phyloP scores from a whole-genome alignment of 2,888 invertebrate species.

The Diachrysia chrysitis region DNA sequence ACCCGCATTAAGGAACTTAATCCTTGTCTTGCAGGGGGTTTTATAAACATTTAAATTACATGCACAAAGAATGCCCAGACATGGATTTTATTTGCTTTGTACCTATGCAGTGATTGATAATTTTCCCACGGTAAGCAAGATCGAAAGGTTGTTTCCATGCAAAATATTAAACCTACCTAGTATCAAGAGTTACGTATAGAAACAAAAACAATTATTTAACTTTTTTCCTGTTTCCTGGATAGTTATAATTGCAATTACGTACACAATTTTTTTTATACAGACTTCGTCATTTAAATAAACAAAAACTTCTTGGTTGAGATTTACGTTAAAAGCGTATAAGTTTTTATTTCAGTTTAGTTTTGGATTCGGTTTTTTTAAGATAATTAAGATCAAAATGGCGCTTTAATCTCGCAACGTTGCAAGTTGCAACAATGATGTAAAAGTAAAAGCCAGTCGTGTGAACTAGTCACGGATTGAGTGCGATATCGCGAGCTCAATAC shows the following conservation, averaged over 20 bases:
- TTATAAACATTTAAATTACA: too few relatives aligned
- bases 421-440: slow-evolving; percentile 51
- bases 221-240: not conserved
- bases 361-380: not conserved
- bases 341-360: too few relatives aligned
- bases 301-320: too few relatives aligned
- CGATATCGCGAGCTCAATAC: not conserved
- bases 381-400: not conserved
- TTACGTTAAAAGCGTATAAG: too few relatives aligned
- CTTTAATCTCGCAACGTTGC: slow-evolving; percentile 5
- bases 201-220: not conserved
- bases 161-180: not conserved
- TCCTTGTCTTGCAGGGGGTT: too few relatives aligned
- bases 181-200: not conserved
- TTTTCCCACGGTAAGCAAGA: slow-evolving; percentile 1
- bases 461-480: slow-evolving; percentile 62
- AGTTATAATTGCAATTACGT: not conserved
- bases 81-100: not conserved
- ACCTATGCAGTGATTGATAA: not conserved
- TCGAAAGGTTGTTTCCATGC: not conserved
- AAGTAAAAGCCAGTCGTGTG: slow-evolving; percentile 69
- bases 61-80: too few relatives aligned
- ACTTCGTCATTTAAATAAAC: too few relatives aligned
- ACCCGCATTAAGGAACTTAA: too few relatives aligned
- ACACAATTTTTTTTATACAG: too few relatives aligned